Conservation (phyloP, 2,113 vertebrate genomes). For the Stigmatopora nigra region DNA sequence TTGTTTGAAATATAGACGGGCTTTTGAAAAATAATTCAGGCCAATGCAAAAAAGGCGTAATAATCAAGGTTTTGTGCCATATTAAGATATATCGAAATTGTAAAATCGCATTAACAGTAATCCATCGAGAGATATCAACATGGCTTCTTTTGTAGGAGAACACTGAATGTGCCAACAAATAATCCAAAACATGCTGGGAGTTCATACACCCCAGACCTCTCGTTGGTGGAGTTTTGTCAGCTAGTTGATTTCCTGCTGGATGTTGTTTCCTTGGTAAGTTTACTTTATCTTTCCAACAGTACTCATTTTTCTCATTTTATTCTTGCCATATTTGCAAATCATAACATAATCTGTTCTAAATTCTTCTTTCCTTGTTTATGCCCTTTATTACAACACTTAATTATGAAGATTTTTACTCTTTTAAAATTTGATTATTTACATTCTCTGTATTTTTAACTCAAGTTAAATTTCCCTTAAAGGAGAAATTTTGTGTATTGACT, state of each 20-base stretch:
- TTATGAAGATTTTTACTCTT: neutral
- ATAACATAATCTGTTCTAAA: neutral
- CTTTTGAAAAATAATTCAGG: neutral
- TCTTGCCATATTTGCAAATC: neutral
- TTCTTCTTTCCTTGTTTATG: neutral
- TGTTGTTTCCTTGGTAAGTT: constrained; percentile 96
- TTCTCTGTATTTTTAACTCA: neutral
- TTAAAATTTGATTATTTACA: neutral
- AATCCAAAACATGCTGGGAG: constrained; percentile 62
- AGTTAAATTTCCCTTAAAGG: neutral
- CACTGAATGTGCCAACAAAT: constrained; percentile 71
- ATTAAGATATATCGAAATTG: neutral
- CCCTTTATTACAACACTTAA: neutral
- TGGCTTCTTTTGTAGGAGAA: constrained; percentile 70
- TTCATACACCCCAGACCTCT: constrained; percentile 72
- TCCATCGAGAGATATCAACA: neutral
- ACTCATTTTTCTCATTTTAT: neutral
- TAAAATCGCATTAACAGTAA: neutral
- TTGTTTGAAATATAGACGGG: neutral
- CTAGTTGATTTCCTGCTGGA: constrained; percentile 97
- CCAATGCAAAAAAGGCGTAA: neutral
- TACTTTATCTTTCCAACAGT: neutral
- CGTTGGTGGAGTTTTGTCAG: constrained; percentile 89
- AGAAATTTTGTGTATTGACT: constrained; percentile 1
- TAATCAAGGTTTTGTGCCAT: neutral